Base-by-base conservation (phyloP, 1,140 invertebrate species). In the Steinernema khuongi region DNA sequence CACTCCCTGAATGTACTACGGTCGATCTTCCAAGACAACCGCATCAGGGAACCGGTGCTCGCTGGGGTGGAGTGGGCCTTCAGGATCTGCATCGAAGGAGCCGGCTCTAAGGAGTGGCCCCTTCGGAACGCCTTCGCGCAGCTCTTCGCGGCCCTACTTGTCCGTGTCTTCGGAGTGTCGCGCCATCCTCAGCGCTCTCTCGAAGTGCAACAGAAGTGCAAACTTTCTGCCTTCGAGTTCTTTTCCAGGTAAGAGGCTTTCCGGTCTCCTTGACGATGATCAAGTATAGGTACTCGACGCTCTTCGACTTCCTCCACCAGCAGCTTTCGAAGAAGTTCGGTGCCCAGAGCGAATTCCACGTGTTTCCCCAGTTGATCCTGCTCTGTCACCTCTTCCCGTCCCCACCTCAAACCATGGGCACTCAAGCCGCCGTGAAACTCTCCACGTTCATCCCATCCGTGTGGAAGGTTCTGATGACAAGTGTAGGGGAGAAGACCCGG, bases 81-180 rank as follows among this genome's bases (percentile, higher is more conserved):
- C 29, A 67, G 33, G 7, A 36, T 79, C 1, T 68, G 76, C 0
- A 44, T 82, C 29, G 33, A 75, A 1, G 81, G 79, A 1, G 79
- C 73, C 41, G 19, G 67, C 1, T 44, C 77, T 1, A 74, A 73
- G 4, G 31, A 43, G 30, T 82, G 81, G 81, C 69, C 78, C 29
- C 79, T 83, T 29, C 33, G 81, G 22, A 82, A 82, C 71, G 77
- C 81, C 4, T 69, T 77, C 33, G 74, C 73, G n/a, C 81, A 82
- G 36, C 70, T 82, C 0, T 81, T 83, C 31, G 74, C 81, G 7
- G 81, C 77, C 1, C 74, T 82, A 60, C 41, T 81, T 18, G 73
- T 75, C 14, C 74, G 77, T 19, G 72, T 83, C 36, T 82, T 82
- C 60, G 81, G 81, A 32, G 80, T 77, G 31, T 76, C 80, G 31